Conservation (phyloP, 92 coral and sea anemone species). For the Umimayanthus chanpuru region DNA sequence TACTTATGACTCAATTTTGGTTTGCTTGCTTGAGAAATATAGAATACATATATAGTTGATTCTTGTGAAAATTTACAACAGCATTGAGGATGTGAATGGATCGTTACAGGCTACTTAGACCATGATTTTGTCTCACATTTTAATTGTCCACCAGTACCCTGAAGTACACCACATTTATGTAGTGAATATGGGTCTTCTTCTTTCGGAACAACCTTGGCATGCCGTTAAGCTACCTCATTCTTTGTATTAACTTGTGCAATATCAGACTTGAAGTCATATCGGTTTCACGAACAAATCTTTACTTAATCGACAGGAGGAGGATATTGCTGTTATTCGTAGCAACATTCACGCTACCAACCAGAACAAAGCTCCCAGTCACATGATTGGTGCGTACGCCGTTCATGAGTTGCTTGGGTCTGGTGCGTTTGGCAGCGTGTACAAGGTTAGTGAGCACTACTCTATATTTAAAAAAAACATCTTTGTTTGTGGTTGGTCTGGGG, state of each 20-base stretch:
- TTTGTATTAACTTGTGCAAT: not conserved
- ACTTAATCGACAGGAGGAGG: conserved; percentile 73
- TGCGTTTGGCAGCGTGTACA: conserved; percentile 97
- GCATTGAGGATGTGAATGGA: no score
- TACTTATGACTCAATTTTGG: not conserved
- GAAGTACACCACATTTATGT: no score
- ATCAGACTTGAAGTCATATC: not conserved
- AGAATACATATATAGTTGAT: no score
- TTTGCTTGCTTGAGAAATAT: not conserved
- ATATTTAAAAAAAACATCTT: no score
- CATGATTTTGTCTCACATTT: no score
- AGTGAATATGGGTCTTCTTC: no score
- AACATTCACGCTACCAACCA: conserved; percentile 89
- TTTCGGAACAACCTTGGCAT: no score
- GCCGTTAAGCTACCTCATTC: not conserved
- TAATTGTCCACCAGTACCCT: no score
- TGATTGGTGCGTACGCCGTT: conserved; percentile 88
- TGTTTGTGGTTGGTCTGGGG: no score
- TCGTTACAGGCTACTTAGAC: no score
- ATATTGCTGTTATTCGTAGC: conserved; percentile 74
- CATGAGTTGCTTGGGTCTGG: conserved; percentile 96
- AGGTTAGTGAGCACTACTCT: conserved; percentile 59
- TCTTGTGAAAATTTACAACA: no score
- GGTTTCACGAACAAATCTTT: not conserved
- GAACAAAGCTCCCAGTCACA: conserved; percentile 85